Evolutionary conservation across 2,113 vertebrate genomes (phyloP), one percentile per base, ranked within the genome.

Genomic region (Ctenomys sociabilis): DNA sequence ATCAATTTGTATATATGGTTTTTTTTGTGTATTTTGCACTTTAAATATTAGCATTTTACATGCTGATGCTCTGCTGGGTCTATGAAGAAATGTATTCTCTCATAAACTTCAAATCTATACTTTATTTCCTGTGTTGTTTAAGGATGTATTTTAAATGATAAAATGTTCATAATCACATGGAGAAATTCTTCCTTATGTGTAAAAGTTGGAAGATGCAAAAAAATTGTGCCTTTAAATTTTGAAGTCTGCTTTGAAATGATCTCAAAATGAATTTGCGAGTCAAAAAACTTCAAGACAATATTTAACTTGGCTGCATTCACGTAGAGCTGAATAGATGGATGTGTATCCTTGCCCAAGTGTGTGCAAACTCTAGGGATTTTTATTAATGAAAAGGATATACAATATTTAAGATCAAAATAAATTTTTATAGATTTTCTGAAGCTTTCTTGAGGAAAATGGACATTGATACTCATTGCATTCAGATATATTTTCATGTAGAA

Each of bases 341-440:
- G 1, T 22, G 73, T n/a, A 8, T 57, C 30, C 35, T 26, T 85
- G 37, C 37, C 22, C 59, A 24, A 30, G 30, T 80, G 14, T 35
- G 6, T 11, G 3, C 1, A 54, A 9, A 66, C 8, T 72, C 12
- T 87, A 52, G 43, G 75, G 24, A n/a, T 64, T 82, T 80, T 68
- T 87, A 73, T 70, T 75, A 82, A 81, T 78, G 5, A 49, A 88
- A 85, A 91, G 2, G 4, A 37, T 85, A 81, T 91, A 54, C 1
- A 91, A 16, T 21, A 37, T 78, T 81, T 96, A 91, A 28, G 35
- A 91, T 77, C 26, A 59, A 97, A 81, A 68, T 73, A 78, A 4
- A 91, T 59, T 32, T 75, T 93, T 14, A 16, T 59, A 84, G 37
- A 28, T 73, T 28, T 93, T 30, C 32, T 92, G 3, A 82, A 95